A percentile compares a stretch with the other conserved stretches of the same genome.
These are phyloP conservation scores for Magallana ariakensis DNA, from an alignment of 1,140 invertebrate genomes.

Conservation along the genomic window DNA sequence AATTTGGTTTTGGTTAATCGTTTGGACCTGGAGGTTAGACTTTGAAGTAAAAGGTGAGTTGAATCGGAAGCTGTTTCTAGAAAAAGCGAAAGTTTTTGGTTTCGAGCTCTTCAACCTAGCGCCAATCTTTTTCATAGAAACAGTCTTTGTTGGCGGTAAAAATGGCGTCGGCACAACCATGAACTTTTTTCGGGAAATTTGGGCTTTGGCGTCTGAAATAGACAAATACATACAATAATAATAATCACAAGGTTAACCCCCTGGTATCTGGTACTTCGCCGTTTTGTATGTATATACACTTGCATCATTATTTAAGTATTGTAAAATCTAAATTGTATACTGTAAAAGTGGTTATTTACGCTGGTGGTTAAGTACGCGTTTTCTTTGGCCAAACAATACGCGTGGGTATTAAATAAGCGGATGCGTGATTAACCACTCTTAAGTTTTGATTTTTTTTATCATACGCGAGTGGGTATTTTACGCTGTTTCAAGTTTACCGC, in stretches of 20 bases:
- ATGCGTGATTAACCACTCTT: too few relatives aligned
- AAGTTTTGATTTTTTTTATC: too few relatives aligned
- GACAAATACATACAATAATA: neutral
- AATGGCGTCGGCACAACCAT: neutral
- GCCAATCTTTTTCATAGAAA: neutral
- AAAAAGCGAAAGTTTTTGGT: neutral
- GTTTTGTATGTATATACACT: neutral
- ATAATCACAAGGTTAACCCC: neutral
- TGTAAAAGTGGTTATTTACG: too few relatives aligned
- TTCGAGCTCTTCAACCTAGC: neutral
- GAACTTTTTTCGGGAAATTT: neutral
- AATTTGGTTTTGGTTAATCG: neutral
- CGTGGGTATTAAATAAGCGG: too few relatives aligned
- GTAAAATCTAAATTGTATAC: neutral
- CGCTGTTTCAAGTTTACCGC: too few relatives aligned
- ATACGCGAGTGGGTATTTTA: too few relatives aligned
- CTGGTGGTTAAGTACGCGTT: too few relatives aligned
- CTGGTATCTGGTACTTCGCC: neutral
- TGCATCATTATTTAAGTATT: neutral
- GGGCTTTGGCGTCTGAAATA: neutral
- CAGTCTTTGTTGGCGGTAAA: neutral
- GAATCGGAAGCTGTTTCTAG: slow-evolving; percentile 9
- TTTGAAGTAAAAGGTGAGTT: neutral
- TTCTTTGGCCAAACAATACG: too few relatives aligned
- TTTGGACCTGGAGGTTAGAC: neutral